phyloP scores from a whole-genome alignment of 2,797 vertebrate genomes.

The Emydoidea blandingii region DNA sequence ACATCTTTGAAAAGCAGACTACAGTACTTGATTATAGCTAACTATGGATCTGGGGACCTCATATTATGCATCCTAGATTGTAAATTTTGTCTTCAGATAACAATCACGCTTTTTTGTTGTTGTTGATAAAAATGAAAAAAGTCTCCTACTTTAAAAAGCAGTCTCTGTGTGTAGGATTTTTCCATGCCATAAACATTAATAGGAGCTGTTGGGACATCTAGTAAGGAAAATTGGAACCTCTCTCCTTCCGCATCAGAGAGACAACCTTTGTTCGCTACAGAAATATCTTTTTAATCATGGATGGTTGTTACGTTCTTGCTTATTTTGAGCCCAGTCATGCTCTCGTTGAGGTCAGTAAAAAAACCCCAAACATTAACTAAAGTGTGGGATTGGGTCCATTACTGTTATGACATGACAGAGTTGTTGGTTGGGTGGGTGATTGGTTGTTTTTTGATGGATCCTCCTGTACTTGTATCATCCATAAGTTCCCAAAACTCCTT shows the following conservation, averaged over 20 bases:
- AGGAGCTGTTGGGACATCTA: background rate
- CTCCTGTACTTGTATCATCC: background rate
- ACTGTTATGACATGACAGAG: background rate
- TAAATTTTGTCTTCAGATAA: conserved; percentile 26
- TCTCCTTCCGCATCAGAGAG: background rate
- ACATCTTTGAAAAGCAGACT: background rate
- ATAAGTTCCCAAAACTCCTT: background rate
- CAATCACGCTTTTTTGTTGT: conserved; percentile 32
- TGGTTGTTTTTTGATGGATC: background rate
- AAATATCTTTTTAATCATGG: conserved; percentile 10
- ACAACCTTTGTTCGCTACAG: background rate
- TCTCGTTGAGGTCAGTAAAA: background rate
- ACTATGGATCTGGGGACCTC: background rate
- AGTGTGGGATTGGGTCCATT: background rate
- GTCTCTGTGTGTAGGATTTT: background rate
- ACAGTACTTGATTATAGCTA: background rate
- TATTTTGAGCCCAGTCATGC: background rate
- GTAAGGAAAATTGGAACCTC: conserved; percentile 23
- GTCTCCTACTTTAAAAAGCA: background rate
- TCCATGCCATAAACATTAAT: background rate
- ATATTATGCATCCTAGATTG: conserved; percentile 20
- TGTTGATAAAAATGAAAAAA: conserved; percentile 37
- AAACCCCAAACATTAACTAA: background rate
- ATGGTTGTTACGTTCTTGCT: background rate
- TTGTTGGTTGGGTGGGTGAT: background rate